A percentile compares a stretch with the other conserved stretches of the same genome.
Evolutionary conservation across 2,888 invertebrate species (phyloP).

Genomic region (Agrilus cyanescens): DNA sequence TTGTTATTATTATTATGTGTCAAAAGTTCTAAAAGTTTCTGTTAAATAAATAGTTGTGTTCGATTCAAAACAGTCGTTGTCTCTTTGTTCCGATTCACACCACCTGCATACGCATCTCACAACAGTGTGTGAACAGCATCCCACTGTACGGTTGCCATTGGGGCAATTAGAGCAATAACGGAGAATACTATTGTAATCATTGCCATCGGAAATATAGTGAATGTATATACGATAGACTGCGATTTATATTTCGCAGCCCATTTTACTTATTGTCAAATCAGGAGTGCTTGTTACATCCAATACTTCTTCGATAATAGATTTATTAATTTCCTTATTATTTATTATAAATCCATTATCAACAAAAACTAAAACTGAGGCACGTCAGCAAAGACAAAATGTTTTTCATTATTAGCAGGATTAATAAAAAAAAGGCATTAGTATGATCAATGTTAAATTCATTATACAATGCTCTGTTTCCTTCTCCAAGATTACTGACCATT

Average conservation of each 20-base stretch:
- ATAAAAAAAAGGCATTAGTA: conserved; percentile 5
- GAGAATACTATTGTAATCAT: too few species aligned
- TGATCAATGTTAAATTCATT: conserved; percentile 1
- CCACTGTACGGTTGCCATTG: too few species aligned
- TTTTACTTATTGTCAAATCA: conserved; percentile 9
- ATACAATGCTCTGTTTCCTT: conserved; percentile 6
- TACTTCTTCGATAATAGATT: conserved; percentile 3
- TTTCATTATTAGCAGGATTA: conserved; percentile 5
- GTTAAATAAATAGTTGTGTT: too few species aligned
- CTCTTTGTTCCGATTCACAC: too few species aligned
- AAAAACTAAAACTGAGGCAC: conserved; percentile 9
- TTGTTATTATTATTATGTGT: too few species aligned
- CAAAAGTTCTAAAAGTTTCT: too few species aligned
- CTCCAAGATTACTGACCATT: conserved; percentile 8
- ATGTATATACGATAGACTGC: too few species aligned
- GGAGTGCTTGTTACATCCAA: conserved; percentile 3
- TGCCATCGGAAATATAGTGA: too few species aligned
- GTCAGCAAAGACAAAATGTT: conserved; percentile 7
- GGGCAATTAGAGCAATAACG: too few species aligned
- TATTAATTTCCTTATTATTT: conserved; percentile 8
- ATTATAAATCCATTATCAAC: conserved; percentile 8
- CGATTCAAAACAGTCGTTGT: too few species aligned
- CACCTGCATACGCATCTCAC: too few species aligned
- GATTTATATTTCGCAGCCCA: conserved; percentile 12
- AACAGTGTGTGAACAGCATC: too few species aligned